Evolutionary conservation across 2,113 vertebrate species (phyloP).

Genomic region (Falcunculus frontatus): DNA sequence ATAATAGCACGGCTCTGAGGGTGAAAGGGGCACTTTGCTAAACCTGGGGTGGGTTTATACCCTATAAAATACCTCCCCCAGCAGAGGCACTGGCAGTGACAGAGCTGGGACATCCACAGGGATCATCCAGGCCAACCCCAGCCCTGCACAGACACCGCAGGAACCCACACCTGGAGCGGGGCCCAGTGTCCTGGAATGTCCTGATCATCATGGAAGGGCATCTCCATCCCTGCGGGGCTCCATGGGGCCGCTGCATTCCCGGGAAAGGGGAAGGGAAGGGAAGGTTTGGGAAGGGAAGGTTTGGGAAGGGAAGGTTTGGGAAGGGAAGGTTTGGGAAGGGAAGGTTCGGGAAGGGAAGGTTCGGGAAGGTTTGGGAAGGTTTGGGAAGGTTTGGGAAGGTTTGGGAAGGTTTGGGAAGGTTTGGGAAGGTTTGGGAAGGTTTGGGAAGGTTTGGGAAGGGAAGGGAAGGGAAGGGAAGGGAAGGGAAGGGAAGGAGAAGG

Average conservation of each 20-base stretch:
- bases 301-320: too few species aligned
- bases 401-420: too few species aligned
- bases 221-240: background rate
- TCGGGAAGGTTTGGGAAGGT: too few species aligned
- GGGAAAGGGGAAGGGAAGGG: too few species aligned
- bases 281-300: too few species aligned
- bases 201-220: background rate
- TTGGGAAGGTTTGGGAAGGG: background rate
- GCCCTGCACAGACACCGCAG: background rate
- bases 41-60: rapidly evolving
- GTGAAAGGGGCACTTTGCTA: rapidly evolving
- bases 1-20: background rate
- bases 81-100: rapidly evolving
- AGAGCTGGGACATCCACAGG: background rate
- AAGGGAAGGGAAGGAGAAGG: background rate
- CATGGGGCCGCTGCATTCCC: too few species aligned
- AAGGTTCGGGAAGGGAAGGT: too few species aligned
- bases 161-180: too few species aligned
- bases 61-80: background rate
- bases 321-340: too few species aligned
- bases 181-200: background rate
- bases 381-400: too few species aligned
- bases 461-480: background rate
- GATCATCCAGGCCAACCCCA: background rate
- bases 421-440: too few species aligned